Conservation (phyloP, 2,888 invertebrate genomes). For the Caenorhabditis drosophilae region DNA sequence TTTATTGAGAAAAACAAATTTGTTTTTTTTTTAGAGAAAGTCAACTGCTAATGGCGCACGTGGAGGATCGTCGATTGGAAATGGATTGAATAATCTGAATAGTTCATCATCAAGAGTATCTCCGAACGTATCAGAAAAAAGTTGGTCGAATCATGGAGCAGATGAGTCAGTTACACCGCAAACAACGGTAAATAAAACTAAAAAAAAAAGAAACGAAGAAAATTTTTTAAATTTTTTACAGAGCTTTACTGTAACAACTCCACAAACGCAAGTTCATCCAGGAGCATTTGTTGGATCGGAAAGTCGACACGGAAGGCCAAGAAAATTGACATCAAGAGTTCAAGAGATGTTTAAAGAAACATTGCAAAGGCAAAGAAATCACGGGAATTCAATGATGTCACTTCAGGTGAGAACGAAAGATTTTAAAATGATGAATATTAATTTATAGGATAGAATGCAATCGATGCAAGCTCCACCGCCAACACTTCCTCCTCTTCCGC, state of each 20-base stretch:
- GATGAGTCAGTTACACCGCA: conserved; percentile 30
- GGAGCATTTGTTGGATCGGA: conserved; percentile 58
- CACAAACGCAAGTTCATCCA: conserved; percentile 30
- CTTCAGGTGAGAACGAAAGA: conserved; percentile 19
- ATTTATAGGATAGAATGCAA: no score
- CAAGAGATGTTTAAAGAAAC: conserved; percentile 66
- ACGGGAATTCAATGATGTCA: conserved; percentile 22
- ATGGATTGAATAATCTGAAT: no score
- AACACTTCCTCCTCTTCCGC: conserved; percentile 3
- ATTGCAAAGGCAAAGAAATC: conserved; percentile 44
- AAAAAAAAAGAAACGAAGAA: no score
- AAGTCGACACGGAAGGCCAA: conserved; percentile 63
- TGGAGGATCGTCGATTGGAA: conserved; percentile 13
- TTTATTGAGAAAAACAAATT: neutral
- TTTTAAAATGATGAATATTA: no score
- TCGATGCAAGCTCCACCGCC: conserved; percentile 2
- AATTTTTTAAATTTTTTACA: no score
- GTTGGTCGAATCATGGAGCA: conserved; percentile 30
- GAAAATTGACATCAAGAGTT: conserved; percentile 65
- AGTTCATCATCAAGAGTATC: conserved; percentile 15
- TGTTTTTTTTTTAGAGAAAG: conserved; percentile 25
- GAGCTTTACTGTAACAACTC: conserved; percentile 1
- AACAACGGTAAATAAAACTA: neutral
- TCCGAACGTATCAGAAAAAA: conserved; percentile 43
- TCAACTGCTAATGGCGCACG: conserved; percentile 28